Conservation (phyloP, 2,888 invertebrate species). For the Leptopilina syphax region DNA sequence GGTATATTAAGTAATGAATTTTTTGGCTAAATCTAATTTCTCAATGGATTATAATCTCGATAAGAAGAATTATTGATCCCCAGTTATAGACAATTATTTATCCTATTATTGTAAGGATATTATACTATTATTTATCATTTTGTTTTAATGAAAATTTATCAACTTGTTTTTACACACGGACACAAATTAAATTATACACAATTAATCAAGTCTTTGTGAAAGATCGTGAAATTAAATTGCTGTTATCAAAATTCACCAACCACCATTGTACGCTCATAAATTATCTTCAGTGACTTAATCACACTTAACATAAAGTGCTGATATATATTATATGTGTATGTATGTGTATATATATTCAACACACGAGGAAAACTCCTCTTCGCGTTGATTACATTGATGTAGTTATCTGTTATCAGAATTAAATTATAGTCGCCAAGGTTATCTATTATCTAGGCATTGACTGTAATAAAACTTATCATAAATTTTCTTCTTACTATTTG, state of each 20-base stretch:
- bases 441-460: background rate
- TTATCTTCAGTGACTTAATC: background rate
- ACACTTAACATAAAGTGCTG: slow-evolving; percentile 7
- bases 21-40: background rate
- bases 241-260: background rate
- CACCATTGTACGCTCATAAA: background rate
- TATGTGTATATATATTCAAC: too few relatives aligned
- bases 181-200: background rate
- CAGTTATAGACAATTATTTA: too few relatives aligned
- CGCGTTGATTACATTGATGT: slow-evolving; percentile 3
- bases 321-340: background rate
- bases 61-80: too few relatives aligned
- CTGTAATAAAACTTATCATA: background rate
- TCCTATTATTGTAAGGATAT: too few relatives aligned
- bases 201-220: slow-evolving; percentile 5
- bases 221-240: slow-evolving; percentile 5
- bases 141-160: background rate
- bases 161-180: background rate
- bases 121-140: too few relatives aligned
- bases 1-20: background rate
- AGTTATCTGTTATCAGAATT: background rate
- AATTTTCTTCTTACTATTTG: background rate
- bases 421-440: background rate
- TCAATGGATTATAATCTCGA: background rate
- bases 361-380: background rate